Base-by-base conservation (phyloP, 2,888 invertebrate genomes). In the Conops quadrifasciatus region DNA sequence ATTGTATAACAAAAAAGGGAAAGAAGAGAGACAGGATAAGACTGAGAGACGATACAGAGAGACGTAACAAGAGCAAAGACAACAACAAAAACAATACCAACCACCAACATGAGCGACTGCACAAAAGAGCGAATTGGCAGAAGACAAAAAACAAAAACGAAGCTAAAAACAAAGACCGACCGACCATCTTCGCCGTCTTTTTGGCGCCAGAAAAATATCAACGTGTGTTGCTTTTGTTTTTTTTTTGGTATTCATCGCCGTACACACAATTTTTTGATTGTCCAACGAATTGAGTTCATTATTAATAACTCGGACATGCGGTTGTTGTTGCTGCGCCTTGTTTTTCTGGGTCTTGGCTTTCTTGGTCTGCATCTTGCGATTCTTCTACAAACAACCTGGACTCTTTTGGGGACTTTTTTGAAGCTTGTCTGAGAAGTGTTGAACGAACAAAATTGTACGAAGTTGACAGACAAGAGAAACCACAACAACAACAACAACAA, bases 181-280 rank as follows among this genome's bases (percentile, higher is more conserved):
- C 49, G 16, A 56, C 56, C 28, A 53, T 56, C 67, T 60, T 45
- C 67, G 49, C 47, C 82, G 82, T 82, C 82, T 81, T 81, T 82
- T 79, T 83, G 82, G 82, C 82, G 82, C 82, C 82, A 82, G 80
- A 81, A 81, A 80, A 81, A 59, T 59, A 67, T 67, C 67, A 67
- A 26, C n/a, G 67, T 15, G 21, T 62, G n/a, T n/a, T 26, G 2
- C 24, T 49, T 19, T 1, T 47, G 45, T 47, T 45, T 47, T 47
- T 47, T 62, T 62, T 45, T 3, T 24, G 21, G 7, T 62, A 11
- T 24, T 47, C 28, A 26, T 43, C 15, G 21, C 30, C 19, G 16
- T 11, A 56, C 21, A 58, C 67, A 58, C 13, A 5, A 51, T 59
- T 60, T 56, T 53, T 60, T 49, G 67, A 59, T 59, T 60, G 67